Percentiles rank a stretch among this genome's conserved stretches.
These are phyloP conservation scores for Rhynchonycteris naso DNA, from an alignment of 2,797 vertebrate species.

Conservation along the genomic window DNA sequence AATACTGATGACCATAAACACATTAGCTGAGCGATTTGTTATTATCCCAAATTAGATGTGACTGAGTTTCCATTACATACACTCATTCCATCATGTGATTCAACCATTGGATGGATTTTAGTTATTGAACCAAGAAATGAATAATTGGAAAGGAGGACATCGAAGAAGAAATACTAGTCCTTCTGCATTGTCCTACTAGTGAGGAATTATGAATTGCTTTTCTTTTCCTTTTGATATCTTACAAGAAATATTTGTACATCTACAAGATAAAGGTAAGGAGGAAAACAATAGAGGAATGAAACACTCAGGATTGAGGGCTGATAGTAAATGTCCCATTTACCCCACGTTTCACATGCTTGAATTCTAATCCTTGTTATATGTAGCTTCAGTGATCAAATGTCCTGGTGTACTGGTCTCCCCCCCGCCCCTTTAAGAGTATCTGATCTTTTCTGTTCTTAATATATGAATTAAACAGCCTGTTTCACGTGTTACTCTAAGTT, in stretches of 20 bases:
- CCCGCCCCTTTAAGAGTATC: background rate
- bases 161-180: background rate
- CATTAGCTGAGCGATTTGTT: conserved; percentile 16
- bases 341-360: background rate
- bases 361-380: background rate
- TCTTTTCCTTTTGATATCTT: background rate
- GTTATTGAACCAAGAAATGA: conserved; percentile 40
- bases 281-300: background rate
- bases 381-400: background rate
- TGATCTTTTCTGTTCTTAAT: background rate
- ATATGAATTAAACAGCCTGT: conserved; percentile 20
- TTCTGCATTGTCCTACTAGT: background rate
- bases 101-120: conserved; percentile 42
- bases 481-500: background rate
- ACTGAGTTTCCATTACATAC: background rate
- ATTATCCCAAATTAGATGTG: background rate
- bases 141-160: conserved; percentile 1
- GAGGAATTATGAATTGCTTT: background rate
- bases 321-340: background rate
- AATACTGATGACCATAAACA: background rate
- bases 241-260: background rate
- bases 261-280: background rate
- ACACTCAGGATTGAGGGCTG: background rate
- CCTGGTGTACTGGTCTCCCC: fast-evolving
- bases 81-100: background rate